Percentiles rank a stretch among this genome's conserved stretches.
phyloP scores from a whole-genome alignment of 2,888 invertebrate genomes.

The Steinernema carpocapsae region DNA sequence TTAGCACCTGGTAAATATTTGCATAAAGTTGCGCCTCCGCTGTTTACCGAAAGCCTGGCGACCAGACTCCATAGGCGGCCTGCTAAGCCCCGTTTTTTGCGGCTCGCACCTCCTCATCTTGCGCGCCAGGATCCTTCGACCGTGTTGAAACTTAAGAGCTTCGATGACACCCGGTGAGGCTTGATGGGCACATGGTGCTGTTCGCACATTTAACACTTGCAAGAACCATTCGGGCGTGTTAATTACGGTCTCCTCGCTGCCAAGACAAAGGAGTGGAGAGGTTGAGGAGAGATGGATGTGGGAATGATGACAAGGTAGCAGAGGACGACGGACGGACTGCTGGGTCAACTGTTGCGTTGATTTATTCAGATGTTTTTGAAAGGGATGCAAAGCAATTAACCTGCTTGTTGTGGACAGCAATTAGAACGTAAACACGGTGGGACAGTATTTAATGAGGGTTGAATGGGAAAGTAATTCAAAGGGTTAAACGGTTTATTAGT shows the following conservation, averaged over 20 bases:
- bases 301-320: background rate
- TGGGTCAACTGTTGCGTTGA: background rate
- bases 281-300: background rate
- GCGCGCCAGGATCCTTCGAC: background rate
- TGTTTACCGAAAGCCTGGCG: slow-evolving; percentile 23
- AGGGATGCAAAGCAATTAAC: slow-evolving; percentile 12
- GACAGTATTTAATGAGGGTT: too few species aligned
- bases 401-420: background rate
- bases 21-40: slow-evolving; percentile 31
- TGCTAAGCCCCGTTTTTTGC: slow-evolving; percentile 18
- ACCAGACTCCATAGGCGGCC: slow-evolving; percentile 13
- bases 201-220: slow-evolving; percentile 35
- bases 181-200: background rate
- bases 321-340: background rate
- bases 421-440: background rate
- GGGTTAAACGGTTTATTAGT: too few species aligned
- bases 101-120: background rate
- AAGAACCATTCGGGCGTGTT: slow-evolving; percentile 23
- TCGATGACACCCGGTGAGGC: slow-evolving; percentile 1
- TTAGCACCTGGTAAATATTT: slow-evolving; percentile 33
- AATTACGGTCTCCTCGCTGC: slow-evolving; percentile 22
- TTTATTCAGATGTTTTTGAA: slow-evolving; percentile 8
- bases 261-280: background rate
- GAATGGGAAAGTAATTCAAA: too few species aligned
- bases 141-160: background rate